These are phyloP conservation scores for Aleadryas rufinucha DNA, from an alignment of 2,113 vertebrate genomes.

Conservation along the genomic window DNA sequence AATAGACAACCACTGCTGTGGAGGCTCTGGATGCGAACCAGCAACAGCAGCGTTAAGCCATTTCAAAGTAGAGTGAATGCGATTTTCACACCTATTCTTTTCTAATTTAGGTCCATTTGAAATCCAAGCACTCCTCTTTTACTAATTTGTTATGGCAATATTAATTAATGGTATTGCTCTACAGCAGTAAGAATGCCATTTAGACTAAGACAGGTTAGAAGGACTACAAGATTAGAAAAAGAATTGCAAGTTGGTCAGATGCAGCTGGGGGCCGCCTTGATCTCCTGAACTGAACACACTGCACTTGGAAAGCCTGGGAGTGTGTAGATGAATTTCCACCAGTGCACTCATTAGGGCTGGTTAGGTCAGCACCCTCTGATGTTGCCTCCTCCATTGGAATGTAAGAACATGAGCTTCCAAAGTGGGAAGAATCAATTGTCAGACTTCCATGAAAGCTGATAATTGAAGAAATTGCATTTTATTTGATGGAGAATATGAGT, in stretches of 20 bases:
- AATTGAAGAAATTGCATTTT: neutral
- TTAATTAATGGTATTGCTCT: constrained; percentile 84
- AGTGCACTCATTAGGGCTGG: neutral
- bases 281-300: constrained; percentile 68
- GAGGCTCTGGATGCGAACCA: neutral
- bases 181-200: constrained; percentile 67
- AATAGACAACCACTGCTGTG: neutral
- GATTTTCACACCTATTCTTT: constrained; percentile 73
- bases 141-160: constrained; percentile 82
- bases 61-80: constrained; percentile 58
- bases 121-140: constrained; percentile 53
- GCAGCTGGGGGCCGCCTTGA: constrained; percentile 81
- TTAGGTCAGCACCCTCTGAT: neutral
- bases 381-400: neutral
- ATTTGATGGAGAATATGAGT: neutral
- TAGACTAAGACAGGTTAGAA: constrained; percentile 80
- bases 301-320: constrained; percentile 35
- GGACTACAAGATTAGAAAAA: constrained; percentile 76
- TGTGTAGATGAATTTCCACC: neutral
- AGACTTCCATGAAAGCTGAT: neutral
- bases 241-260: constrained; percentile 71
- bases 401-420: neutral
- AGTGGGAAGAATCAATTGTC: neutral
- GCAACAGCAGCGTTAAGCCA: constrained; percentile 62
- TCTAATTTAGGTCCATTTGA: constrained; percentile 67